phyloP scores from a whole-genome alignment of 1,140 invertebrate genomes.

The Episyrphus balteatus region DNA sequence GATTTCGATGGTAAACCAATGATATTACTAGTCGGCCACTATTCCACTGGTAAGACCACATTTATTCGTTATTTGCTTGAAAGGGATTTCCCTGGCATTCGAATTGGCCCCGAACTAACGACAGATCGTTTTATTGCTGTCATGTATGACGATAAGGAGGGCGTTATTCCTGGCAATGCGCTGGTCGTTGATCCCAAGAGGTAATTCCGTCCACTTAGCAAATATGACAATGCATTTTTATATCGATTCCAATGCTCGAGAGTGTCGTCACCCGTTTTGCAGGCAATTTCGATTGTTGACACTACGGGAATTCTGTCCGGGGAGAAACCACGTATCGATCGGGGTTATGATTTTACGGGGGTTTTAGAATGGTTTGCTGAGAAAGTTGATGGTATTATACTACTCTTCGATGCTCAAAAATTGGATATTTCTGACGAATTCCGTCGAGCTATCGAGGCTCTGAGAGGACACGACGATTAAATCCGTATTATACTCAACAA shows the following conservation, averaged over 20 bases:
- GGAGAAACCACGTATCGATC: slow-evolving; percentile 89
- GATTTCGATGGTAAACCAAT: slow-evolving; percentile 99
- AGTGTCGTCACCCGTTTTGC: slow-evolving; percentile 72
- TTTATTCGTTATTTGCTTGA: slow-evolving; percentile 95
- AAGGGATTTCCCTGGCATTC: slow-evolving; percentile 87
- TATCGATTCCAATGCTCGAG: slow-evolving; percentile 93
- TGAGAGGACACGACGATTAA: slow-evolving; percentile 91
- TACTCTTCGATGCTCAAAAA: slow-evolving; percentile 97
- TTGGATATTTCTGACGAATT: slow-evolving; percentile 96
- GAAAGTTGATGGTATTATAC: slow-evolving; percentile 86
- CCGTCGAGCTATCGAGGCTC: slow-evolving; percentile 76
- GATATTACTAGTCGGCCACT: slow-evolving; percentile 95
- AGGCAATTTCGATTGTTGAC: slow-evolving; percentile 86
- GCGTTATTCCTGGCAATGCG: slow-evolving; percentile 94
- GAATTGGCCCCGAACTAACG: slow-evolving; percentile 93
- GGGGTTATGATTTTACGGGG: slow-evolving; percentile 94
- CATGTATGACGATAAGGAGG: slow-evolving; percentile 87
- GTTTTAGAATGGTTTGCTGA: slow-evolving; percentile 97
- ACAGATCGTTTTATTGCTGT: slow-evolving; percentile 97
- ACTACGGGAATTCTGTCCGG: slow-evolving; percentile 90
- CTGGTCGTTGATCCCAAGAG: slow-evolving; percentile 95
- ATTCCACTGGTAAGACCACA: slow-evolving; percentile 98
- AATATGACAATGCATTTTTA: slow-evolving; percentile 96
- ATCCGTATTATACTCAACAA: slow-evolving; percentile 95
- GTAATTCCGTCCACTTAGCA: slow-evolving; percentile 87